These are phyloP conservation scores for Andricus quercusramuli DNA, from an alignment of 2,888 invertebrate species.

Conservation along the genomic window DNA sequence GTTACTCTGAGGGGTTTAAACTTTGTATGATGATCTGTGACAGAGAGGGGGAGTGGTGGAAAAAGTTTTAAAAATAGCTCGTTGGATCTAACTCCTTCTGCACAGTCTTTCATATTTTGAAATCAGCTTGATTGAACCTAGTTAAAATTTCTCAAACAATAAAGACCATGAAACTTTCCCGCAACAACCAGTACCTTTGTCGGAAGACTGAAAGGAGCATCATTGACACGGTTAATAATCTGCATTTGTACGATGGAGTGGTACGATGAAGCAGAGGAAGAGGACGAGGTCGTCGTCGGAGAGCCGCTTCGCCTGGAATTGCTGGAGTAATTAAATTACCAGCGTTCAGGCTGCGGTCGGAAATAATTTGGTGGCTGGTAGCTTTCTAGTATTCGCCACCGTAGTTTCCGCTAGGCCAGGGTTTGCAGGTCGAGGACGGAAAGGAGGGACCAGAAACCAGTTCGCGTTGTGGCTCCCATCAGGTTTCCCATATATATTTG, in stretches of 20 bases:
- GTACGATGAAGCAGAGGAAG: constrained; percentile 3
- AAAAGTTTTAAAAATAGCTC: too few relatives aligned
- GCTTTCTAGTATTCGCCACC: constrained; percentile 68
- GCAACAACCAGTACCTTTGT: not conserved
- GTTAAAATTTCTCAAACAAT: not conserved
- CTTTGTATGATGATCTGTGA: too few relatives aligned
- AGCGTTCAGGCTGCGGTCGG: constrained; percentile 73
- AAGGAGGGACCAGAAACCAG: constrained; percentile 46
- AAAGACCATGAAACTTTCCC: too few relatives aligned
- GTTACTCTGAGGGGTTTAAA: too few relatives aligned
- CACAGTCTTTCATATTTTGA: too few relatives aligned
- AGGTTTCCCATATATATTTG: constrained; percentile 42
- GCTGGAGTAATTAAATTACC: constrained; percentile 74
- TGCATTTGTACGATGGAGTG: constrained; percentile 3
- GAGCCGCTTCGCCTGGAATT: constrained; percentile 65
- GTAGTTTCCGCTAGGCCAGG: constrained; percentile 64
- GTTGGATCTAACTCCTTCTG: too few relatives aligned
- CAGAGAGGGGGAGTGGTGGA: too few relatives aligned
- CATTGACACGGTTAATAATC: constrained; percentile 32
- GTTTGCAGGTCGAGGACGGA: constrained; percentile 49
- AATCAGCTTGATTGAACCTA: not conserved
- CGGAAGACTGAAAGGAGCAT: not conserved
- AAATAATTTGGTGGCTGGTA: constrained; percentile 73
- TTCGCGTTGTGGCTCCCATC: constrained; percentile 46
- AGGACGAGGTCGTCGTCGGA: constrained; percentile 45